A percentile compares a stretch with the other conserved stretches of the same genome.
phyloP scores from a whole-genome alignment of 2,797 vertebrate species.

The Anas georgica region DNA sequence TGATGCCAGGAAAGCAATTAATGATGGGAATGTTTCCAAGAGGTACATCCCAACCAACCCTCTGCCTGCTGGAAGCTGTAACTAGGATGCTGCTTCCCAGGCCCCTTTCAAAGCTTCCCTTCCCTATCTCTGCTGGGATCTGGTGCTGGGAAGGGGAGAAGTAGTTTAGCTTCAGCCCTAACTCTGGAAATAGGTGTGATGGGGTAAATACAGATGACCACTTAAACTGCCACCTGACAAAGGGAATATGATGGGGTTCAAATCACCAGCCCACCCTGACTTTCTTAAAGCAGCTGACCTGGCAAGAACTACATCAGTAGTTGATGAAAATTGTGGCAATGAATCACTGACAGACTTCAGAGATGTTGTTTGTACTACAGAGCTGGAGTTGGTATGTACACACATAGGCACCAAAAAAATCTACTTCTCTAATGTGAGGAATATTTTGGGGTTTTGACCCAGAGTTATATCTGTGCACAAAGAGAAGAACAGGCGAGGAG shows the following conservation, averaged over 20 bases:
- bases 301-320: background rate
- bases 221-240: background rate
- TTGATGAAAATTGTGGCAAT: background rate
- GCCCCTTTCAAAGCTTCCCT: background rate
- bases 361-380: conserved; percentile 12
- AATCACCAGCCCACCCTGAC: background rate
- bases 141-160: background rate
- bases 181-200: background rate
- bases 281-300: background rate
- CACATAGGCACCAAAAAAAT: background rate
- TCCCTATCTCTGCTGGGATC: background rate
- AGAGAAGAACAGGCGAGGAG: background rate
- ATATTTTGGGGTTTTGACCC: conserved; percentile 6
- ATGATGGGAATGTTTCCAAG: background rate
- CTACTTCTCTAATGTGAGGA: background rate
- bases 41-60: background rate
- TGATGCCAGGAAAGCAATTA: background rate
- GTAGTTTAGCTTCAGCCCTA: background rate
- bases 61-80: background rate
- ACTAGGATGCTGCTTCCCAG: background rate
- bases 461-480: background rate
- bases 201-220: no score
- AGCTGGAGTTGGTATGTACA: background rate
- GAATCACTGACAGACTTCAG: conserved; percentile 45
- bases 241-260: background rate